Evolutionary conservation across 2,888 invertebrate species (phyloP).

Genomic region (Timema cristinae): DNA sequence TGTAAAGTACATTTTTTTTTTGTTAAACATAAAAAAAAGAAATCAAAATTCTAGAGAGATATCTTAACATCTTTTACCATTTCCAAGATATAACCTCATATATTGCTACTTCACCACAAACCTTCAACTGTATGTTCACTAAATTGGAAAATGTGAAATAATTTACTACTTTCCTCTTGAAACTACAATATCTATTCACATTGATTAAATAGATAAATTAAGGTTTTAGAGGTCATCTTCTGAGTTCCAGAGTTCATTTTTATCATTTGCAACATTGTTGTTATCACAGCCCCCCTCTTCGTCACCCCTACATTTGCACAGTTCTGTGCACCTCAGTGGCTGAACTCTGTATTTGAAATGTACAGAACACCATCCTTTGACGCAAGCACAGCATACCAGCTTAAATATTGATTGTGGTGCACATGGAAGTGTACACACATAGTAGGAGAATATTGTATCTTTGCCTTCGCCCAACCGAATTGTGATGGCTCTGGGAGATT

Average conservation of each 20-base stretch:
- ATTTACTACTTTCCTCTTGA: neutral
- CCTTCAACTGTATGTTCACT: neutral
- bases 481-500: conserved; percentile 1
- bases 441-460: neutral
- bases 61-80: neutral
- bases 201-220: neutral
- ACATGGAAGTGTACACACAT: conserved; percentile 3
- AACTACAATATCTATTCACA: neutral
- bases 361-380: conserved; percentile 7
- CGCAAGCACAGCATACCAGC: neutral
- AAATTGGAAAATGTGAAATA: neutral
- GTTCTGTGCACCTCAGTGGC: neutral
- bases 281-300: neutral
- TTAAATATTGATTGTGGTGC: neutral
- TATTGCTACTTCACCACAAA: neutral
- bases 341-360: neutral
- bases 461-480: neutral
- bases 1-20: neutral
- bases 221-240: neutral
- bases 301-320: conserved; percentile 3
- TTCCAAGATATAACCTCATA: neutral
- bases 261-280: neutral
- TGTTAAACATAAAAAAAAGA: neutral
- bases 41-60: neutral
- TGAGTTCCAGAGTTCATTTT: neutral